A percentile compares a stretch with the other conserved stretches of the same genome.
Conservation (phyloP, 2,888 invertebrate genomes). For the Oconnorella tubifera region DNA sequence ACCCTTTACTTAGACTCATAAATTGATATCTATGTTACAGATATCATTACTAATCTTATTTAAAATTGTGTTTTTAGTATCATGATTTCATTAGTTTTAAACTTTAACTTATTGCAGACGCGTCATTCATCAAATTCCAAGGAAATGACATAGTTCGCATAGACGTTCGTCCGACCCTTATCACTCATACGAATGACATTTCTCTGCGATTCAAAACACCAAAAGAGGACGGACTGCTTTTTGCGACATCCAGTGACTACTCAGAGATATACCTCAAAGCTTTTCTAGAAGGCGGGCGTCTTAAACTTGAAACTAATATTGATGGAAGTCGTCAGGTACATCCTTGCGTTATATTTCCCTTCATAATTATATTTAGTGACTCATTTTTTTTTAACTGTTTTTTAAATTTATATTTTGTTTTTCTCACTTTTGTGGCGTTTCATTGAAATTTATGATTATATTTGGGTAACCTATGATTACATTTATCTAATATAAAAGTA, state of each 20-base stretch:
- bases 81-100: background rate
- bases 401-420: background rate
- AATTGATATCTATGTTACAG: too few species aligned
- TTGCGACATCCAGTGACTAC: conserved; percentile 40
- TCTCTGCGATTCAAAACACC: conserved; percentile 51
- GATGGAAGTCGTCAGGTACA: conserved; percentile 18
- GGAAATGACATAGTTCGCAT: conserved; percentile 38
- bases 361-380: background rate
- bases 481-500: too few species aligned
- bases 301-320: conserved; percentile 22
- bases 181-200: conserved; percentile 50
- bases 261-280: conserved; percentile 42
- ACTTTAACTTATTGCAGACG: conserved; percentile 38
- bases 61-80: too few species aligned
- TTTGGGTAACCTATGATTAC: too few species aligned
- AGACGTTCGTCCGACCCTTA: conserved; percentile 32
- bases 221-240: conserved; percentile 45
- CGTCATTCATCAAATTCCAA: conserved; percentile 45
- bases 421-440: background rate
- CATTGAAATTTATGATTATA: too few species aligned
- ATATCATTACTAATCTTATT: too few species aligned
- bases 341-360: too few species aligned
- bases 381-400: background rate
- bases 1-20: too few species aligned
- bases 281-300: conserved; percentile 43